Percentiles rank a stretch among this genome's conserved stretches.
Evolutionary conservation across 2,888 invertebrate genomes (phyloP).

Genomic region (Lasiommata megera): DNA sequence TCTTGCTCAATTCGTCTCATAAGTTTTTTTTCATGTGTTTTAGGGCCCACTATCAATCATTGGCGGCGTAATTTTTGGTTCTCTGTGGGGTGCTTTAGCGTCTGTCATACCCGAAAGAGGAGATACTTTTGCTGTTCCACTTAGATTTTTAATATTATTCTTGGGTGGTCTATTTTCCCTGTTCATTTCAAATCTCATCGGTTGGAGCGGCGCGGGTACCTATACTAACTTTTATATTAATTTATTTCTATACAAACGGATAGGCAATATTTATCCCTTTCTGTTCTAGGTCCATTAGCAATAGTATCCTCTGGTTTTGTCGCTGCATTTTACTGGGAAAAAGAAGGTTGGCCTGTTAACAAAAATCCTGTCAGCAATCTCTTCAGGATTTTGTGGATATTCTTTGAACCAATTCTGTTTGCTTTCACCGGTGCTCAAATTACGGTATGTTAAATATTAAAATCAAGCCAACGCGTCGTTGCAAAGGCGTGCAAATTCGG

Average conservation of each 20-base stretch:
- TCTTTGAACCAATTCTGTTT: slow-evolving; percentile 93
- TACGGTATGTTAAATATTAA: slow-evolving; percentile 67
- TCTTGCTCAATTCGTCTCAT: no score
- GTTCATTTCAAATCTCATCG: slow-evolving; percentile 87
- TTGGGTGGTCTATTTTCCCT: slow-evolving; percentile 88
- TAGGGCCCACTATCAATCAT: slow-evolving; percentile 85
- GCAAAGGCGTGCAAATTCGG: no score
- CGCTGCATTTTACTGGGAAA: slow-evolving; percentile 86
- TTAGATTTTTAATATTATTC: slow-evolving; percentile 86
- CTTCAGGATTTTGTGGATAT: slow-evolving; percentile 91
- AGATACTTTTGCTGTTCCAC: slow-evolving; percentile 84
- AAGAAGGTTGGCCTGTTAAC: slow-evolving; percentile 87
- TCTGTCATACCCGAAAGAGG: slow-evolving; percentile 87
- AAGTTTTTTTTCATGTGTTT: slow-evolving; percentile 30
- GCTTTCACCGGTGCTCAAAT: slow-evolving; percentile 93
- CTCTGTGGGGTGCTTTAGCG: slow-evolving; percentile 86
- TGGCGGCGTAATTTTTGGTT: slow-evolving; percentile 86
- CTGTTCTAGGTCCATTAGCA: slow-evolving; percentile 82
- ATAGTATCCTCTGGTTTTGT: slow-evolving; percentile 88
- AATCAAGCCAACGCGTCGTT: no score
- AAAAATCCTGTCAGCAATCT: slow-evolving; percentile 88
- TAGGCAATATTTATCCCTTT: neutral
- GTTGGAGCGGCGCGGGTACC: slow-evolving; percentile 82
- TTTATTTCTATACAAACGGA: neutral
- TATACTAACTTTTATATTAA: neutral